Evolutionary conservation across 2,113 vertebrate genomes (phyloP).

Genomic region (Pteronura brasiliensis): DNA sequence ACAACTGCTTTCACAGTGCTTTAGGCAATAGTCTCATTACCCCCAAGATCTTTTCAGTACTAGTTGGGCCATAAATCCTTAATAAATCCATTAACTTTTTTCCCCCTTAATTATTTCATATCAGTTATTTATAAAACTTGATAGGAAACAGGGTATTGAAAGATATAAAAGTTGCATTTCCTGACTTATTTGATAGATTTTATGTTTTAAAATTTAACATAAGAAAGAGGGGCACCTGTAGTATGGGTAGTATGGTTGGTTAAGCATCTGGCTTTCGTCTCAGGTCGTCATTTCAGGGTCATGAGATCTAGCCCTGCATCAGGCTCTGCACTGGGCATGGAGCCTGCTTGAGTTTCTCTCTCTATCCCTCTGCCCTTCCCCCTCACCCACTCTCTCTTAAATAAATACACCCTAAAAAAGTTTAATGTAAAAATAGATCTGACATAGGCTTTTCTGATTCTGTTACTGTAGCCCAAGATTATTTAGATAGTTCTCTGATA

Average conservation of each 20-base stretch:
- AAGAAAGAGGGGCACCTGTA: not conserved
- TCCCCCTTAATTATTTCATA: not conserved
- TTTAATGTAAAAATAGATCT: not conserved
- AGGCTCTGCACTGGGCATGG: not conserved
- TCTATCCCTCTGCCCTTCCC: no score
- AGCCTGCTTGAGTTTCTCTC: no score
- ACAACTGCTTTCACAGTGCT: not conserved
- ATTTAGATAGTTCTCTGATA: not conserved
- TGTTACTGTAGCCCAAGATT: not conserved
- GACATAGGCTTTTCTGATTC: not conserved
- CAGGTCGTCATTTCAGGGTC: not conserved
- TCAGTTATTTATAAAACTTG: conserved; percentile 28
- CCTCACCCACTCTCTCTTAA: no score
- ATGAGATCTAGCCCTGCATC: not conserved
- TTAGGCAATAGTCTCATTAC: not conserved
- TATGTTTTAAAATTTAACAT: not conserved
- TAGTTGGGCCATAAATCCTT: not conserved
- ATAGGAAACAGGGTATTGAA: not conserved
- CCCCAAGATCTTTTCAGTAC: not conserved
- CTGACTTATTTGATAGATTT: not conserved
- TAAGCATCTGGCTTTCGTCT: not conserved
- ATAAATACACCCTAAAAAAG: not conserved
- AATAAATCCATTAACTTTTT: not conserved
- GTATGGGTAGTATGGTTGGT: no score
- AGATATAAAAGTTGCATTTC: not conserved